Evolutionary conservation across 2,888 invertebrate genomes (phyloP).

Genomic region (Rhabditophanes sp.): DNA sequence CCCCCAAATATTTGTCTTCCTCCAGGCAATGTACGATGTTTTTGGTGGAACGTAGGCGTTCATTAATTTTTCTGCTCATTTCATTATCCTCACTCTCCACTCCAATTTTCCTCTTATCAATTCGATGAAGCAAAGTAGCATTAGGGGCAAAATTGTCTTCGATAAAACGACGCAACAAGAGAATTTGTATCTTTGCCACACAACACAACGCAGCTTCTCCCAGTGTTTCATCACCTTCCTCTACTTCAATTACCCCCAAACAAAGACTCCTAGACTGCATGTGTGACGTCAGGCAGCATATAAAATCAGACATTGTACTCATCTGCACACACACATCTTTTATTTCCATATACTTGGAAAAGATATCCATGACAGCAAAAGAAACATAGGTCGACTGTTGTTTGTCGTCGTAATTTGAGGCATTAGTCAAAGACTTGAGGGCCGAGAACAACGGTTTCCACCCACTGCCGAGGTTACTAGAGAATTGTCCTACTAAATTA

Average conservation of each 20-base stretch:
- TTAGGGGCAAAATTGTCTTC: too few relatives aligned
- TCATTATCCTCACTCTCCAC: too few relatives aligned
- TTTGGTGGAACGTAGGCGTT: too few relatives aligned
- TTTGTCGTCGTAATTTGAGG: slow-evolving; percentile 2
- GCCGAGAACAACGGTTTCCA: slow-evolving; percentile 91
- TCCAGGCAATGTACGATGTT: slow-evolving; percentile 1
- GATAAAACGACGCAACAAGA: too few relatives aligned
- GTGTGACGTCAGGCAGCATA: slow-evolving; percentile 46
- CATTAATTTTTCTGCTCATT: too few relatives aligned
- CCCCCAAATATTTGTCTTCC: not conserved
- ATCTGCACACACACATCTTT: slow-evolving; percentile 73
- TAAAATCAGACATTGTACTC: slow-evolving; percentile 60
- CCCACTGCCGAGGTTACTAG: slow-evolving; percentile 79
- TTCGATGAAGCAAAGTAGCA: too few relatives aligned
- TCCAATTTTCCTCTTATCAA: too few relatives aligned
- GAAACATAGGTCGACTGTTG: slow-evolving; percentile 11
- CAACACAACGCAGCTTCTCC: too few relatives aligned
- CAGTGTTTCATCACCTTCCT: too few relatives aligned
- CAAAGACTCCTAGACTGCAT: too few relatives aligned
- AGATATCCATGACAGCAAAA: slow-evolving; percentile 59
- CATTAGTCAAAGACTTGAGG: slow-evolving; percentile 59
- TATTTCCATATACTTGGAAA: slow-evolving; percentile 76
- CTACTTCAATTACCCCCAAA: too few relatives aligned
- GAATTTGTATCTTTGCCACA: too few relatives aligned
- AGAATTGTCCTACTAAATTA: slow-evolving; percentile 64